phyloP scores from a whole-genome alignment of 92 coral and sea anemone genomes.

The Galaxea fascicularis region DNA sequence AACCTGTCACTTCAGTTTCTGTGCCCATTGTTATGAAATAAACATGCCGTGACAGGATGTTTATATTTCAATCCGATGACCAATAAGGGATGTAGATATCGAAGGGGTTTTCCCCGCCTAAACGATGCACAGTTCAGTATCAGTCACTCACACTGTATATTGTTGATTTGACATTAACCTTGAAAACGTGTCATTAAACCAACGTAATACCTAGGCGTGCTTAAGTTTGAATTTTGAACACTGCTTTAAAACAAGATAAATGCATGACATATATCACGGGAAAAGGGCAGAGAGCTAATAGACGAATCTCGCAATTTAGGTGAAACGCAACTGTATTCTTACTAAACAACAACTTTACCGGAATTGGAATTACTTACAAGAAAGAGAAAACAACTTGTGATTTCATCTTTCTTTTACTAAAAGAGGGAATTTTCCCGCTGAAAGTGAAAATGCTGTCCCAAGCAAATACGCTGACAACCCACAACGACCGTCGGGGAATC shows the following conservation, averaged over 20 bases:
- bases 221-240: background rate
- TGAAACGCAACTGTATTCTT: too few relatives aligned
- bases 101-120: background rate
- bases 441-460: background rate
- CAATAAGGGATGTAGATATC: background rate
- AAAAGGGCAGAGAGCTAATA: too few relatives aligned
- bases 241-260: background rate
- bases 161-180: background rate
- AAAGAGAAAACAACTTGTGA: background rate
- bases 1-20: background rate
- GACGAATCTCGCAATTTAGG: too few relatives aligned
- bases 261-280: too few relatives aligned
- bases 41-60: background rate
- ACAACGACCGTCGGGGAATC: background rate
- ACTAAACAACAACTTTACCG: too few relatives aligned
- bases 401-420: background rate
- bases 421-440: conserved; percentile 10
- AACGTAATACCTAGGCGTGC: background rate
- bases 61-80: background rate
- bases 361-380: background rate
- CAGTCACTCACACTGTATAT: background rate
- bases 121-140: background rate
- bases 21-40: background rate
- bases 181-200: background rate
- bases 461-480: background rate